Percentiles rank a stretch among this genome's conserved stretches.
phyloP scores from a whole-genome alignment of 2,797 vertebrate species.

The Sylvilagus floridanus region DNA sequence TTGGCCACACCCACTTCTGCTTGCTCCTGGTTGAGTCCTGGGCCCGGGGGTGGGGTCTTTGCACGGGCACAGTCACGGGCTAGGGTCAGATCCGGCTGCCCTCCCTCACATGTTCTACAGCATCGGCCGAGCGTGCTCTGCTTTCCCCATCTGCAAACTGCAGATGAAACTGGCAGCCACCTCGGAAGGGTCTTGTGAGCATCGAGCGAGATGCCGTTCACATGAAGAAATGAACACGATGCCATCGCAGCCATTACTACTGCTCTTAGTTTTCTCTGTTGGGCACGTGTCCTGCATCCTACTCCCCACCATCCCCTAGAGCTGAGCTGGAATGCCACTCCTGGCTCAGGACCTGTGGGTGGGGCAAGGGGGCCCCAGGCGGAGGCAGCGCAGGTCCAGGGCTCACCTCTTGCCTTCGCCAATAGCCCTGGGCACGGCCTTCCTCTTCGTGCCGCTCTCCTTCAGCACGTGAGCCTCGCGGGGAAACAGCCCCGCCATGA shows the following conservation, averaged over 20 bases:
- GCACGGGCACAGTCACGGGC: not conserved
- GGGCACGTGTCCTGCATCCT: not conserved
- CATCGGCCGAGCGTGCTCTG: not conserved
- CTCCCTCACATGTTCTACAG: not conserved
- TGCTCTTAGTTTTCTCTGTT: not conserved
- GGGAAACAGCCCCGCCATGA: constrained; percentile 96
- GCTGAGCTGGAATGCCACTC: not conserved
- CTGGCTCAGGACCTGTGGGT: not conserved
- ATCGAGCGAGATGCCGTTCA: not conserved
- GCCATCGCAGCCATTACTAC: not conserved
- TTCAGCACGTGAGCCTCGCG: constrained; percentile 82
- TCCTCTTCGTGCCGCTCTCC: constrained; percentile 84
- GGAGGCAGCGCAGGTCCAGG: no score
- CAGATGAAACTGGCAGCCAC: not conserved
- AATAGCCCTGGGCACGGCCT: constrained; percentile 83
- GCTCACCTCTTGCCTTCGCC: constrained; percentile 83
- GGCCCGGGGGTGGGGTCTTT: not conserved
- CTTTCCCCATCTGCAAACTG: not conserved
- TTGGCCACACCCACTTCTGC: not conserved
- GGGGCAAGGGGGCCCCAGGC: no score
- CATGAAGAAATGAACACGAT: not conserved
- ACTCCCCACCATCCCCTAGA: not conserved
- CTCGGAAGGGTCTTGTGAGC: not conserved
- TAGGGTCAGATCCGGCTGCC: not conserved
- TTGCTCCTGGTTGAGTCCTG: not conserved